Base-by-base conservation (phyloP, 2,888 invertebrate genomes). In the Pachycephus smyrnensis region DNA sequence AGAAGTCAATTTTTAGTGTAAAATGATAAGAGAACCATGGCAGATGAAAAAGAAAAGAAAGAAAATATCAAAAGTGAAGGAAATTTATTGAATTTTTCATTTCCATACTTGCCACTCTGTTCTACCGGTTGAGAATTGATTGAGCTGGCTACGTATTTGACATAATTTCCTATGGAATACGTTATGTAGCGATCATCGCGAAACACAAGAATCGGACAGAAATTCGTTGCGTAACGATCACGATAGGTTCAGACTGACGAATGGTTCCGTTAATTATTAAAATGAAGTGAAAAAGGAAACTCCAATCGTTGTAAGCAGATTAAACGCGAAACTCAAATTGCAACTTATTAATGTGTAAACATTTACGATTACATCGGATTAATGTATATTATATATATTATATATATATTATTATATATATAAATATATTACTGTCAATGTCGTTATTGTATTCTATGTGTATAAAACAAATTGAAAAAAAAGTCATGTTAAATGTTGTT, bases 401-500 rank as follows among this genome's bases (percentile, higher is more conserved):
- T 73, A 76, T 68, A 75, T 77, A 77, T 55, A 37, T 37, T 37
- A 40, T 40, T 40, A 79, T 74, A 80, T 77, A 79, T 80, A 71
- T 55, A 77, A 75, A 79, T 71, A 76, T 77, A 84, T 79, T 83
- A 86, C 83, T 81, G 81, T 88, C 84, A 84, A 84, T 87, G 84
- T 88, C 83, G 85, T 85, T 87, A 83, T 81, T 77, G 81, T 85
- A 86, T 84, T 88, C 84, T 87, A 85, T 79, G 84, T 85, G 85
- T 86, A 85, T 82, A 85, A 86, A 85, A 82, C 81, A 79, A 83
- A 33, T 79, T 82, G 84, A 77, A 40, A 55, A 83, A 82, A 84
- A 85, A 86, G 80, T 78, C 84, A 83, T 88, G 84, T 86, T 88
- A 85, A 87, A 88, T 88, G 87, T 89, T 89, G 86, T 86, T 85